A percentile compares a stretch with the other conserved stretches of the same genome.
These are phyloP conservation scores for Marronus borbonicus DNA, from an alignment of 2,888 invertebrate species.

Conservation along the genomic window DNA sequence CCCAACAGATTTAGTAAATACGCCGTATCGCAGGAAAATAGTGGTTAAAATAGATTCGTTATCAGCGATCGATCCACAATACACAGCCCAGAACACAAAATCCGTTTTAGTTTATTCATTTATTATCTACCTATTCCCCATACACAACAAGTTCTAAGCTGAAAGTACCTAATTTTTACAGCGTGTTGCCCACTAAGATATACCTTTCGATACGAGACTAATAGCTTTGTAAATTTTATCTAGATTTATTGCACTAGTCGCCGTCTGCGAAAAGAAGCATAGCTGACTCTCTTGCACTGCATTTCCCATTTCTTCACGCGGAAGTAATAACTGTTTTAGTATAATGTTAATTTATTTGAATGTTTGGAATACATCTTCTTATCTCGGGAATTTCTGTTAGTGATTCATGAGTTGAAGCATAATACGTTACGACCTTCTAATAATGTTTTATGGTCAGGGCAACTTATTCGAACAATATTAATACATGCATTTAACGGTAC, in stretches of 20 bases:
- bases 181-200: constrained; percentile 11
- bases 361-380: constrained; percentile 38
- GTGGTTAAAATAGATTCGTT: constrained; percentile 7
- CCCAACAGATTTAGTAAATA: constrained; percentile 2
- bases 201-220: constrained; percentile 29
- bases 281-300: constrained; percentile 10
- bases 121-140: constrained; percentile 26
- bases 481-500: constrained; percentile 10
- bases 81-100: constrained; percentile 26
- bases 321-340: constrained; percentile 29
- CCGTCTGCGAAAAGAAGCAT: constrained; percentile 2
- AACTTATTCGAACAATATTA: constrained; percentile 22
- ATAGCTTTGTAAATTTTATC: constrained; percentile 41
- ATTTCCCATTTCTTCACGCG: constrained; percentile 36
- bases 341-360: constrained; percentile 35
- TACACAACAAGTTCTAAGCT: background rate
- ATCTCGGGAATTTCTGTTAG: constrained; percentile 32
- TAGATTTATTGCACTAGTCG: constrained; percentile 32
- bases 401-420: constrained; percentile 20
- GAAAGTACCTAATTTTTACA: constrained; percentile 24
- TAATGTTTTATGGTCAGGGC: constrained; percentile 26
- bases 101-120: constrained; percentile 23
- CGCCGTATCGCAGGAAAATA: constrained; percentile 20
- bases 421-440: constrained; percentile 10
- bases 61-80: constrained; percentile 9